phyloP scores from a whole-genome alignment of 2,888 invertebrate species.

The Andrena minutula region DNA sequence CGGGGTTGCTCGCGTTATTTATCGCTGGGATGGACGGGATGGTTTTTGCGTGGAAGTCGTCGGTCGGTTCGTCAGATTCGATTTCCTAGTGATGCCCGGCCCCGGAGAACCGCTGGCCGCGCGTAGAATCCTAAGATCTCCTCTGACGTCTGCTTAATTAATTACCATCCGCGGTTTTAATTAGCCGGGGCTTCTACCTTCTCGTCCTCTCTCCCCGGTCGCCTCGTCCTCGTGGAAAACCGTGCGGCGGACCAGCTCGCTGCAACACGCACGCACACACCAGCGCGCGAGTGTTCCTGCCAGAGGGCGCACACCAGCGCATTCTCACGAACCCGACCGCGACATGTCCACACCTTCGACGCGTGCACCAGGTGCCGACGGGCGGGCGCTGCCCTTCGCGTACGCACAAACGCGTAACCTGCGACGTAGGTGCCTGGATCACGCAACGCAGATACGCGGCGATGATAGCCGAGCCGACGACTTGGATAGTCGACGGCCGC shows the following conservation, averaged over 20 bases:
- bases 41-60: constrained; percentile 12
- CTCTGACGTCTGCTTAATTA: constrained; percentile 84
- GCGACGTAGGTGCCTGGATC: constrained; percentile 13
- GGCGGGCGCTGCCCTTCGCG: constrained; percentile 49
- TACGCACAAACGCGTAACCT: constrained; percentile 56
- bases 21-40: constrained; percentile 10
- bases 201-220: constrained; percentile 52
- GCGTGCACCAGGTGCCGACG: constrained; percentile 49
- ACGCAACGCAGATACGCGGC: constrained; percentile 54
- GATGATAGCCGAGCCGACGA: constrained; percentile 51
- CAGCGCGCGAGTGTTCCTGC: not conserved
- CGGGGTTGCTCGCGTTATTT: constrained; percentile 10
- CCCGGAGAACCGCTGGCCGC: constrained; percentile 81
- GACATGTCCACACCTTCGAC: constrained; percentile 67
- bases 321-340: constrained; percentile 49
- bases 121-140: constrained; percentile 82
- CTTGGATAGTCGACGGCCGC: not conserved
- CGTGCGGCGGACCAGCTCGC: constrained; percentile 69
- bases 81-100: constrained; percentile 48
- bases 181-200: constrained; percentile 80
- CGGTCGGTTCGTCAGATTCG: constrained; percentile 17
- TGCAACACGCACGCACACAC: constrained; percentile 25
- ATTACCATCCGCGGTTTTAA: constrained; percentile 85
- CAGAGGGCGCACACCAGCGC: constrained; percentile 21
- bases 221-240: constrained; percentile 72